Conservation (phyloP, 2,113 vertebrate species). For the Callospermophilus lateralis region DNA sequence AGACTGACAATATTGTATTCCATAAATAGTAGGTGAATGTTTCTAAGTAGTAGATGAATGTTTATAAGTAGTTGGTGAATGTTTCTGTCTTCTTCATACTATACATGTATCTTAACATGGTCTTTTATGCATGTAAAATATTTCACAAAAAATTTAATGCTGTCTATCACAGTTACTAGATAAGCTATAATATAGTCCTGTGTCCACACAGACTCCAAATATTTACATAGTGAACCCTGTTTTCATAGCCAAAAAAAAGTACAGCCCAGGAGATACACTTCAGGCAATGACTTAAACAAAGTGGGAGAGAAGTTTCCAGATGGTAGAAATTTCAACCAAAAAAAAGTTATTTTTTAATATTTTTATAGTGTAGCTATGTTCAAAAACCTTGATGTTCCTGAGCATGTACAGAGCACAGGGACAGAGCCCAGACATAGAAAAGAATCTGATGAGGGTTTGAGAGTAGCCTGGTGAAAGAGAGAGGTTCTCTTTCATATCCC, state of each 20-base stretch:
- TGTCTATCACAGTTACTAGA: neutral
- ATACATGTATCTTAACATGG: neutral
- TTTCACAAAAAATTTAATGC: neutral
- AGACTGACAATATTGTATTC: neutral
- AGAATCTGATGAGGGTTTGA: neutral
- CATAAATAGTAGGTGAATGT: neutral
- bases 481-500: neutral
- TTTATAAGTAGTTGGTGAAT: no score
- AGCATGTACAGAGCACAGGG: neutral
- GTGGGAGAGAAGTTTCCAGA: conserved; percentile 40
- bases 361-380: neutral
- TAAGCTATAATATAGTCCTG: conserved; percentile 5
- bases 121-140: neutral
- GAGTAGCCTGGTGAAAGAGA: neutral
- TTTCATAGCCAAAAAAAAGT: conserved; percentile 1
- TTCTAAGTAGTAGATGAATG: neutral
- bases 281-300: conserved; percentile 2
- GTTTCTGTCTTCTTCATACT: neutral
- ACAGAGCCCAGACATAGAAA: conserved; percentile 28
- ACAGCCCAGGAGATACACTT: neutral
- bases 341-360: neutral
- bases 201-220: neutral
- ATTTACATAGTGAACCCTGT: neutral
- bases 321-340: conserved; percentile 48
- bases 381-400: neutral